Evolutionary conservation across 1,140 invertebrate species (phyloP), one percentile per base, ranked within the genome.

Genomic region (Eupeodes corollae): DNA sequence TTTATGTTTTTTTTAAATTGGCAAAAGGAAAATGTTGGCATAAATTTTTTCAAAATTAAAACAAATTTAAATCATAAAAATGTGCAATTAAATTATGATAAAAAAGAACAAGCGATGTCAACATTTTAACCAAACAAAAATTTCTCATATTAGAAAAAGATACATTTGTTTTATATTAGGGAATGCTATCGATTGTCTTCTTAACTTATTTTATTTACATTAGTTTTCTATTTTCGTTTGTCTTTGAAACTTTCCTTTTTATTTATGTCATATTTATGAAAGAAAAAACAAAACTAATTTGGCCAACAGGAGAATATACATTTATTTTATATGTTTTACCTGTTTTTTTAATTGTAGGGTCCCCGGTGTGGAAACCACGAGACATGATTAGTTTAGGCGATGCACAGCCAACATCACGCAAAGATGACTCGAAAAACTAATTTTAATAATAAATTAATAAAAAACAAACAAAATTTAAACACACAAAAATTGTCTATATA

Each of bases 321-420:
- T 60, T 57, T 54, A 58, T 59, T 66, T 67, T 65, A 65, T 65
- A 64, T 63, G 62, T 59, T 67, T 67, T 67, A 61, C 61, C 62
- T 58, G 63, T 67, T 55, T 62, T 47, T 67, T 74, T 73, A 79
- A 74, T 82, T 82, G 73, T 82, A 82, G 84, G 85, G 70, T 90
- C 87, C 67, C 87, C 87, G 67, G 82, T 91, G 70, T 91, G 87
- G 87, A 91, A 91, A 80, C 86, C 85, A 73, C 78, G 86, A 74
- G 84, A 87, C 72, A 77, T 75, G 74, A 68, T 70, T 64, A 68
- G 63, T 66, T 68, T 68, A 68, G 61, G 65, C 61, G 66, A 68
- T 68, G 65, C 63, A 61, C 66, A 66, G 61, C 66, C 65, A 61
- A 64, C 66, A 64, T 63, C 63, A 59, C 66, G 66, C 59, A 68